phyloP scores from a whole-genome alignment of 2,797 vertebrate species.

The Peromyscus attwateri region DNA sequence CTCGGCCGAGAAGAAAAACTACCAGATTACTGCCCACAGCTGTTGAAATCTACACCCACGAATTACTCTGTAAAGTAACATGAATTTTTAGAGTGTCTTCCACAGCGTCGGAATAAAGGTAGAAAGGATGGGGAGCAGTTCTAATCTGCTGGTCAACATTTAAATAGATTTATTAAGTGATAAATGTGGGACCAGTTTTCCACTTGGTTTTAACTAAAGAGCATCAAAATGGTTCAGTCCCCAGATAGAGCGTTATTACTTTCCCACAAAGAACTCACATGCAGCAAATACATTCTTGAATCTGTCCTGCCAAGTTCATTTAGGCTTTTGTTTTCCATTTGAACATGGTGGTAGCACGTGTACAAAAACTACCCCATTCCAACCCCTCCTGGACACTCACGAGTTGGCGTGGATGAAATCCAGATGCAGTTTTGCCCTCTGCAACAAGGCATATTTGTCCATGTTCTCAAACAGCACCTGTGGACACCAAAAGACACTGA shows the following conservation, averaged over 20 bases:
- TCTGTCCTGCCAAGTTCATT: not conserved
- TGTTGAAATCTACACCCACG: not conserved
- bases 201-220: not conserved
- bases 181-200: not conserved
- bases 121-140: not conserved
- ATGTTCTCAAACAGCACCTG: not conserved
- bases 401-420: slow-evolving; percentile 86
- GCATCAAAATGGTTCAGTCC: not conserved
- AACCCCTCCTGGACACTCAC: slow-evolving; percentile 68
- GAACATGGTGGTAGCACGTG: accelerated
- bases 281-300: not conserved
- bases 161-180: not conserved
- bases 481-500: accelerated
- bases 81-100: not conserved
- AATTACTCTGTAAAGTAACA: not conserved
- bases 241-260: not conserved
- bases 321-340: not conserved
- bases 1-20: not conserved
- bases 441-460: slow-evolving; percentile 72
- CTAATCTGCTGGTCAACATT: not conserved
- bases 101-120: too few species aligned
- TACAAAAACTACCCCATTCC: not conserved
- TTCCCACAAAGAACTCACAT: not conserved
- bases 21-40: not conserved
- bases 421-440: slow-evolving; percentile 77